Evolutionary conservation across 2,888 invertebrate species (phyloP).

Genomic region (Nezara viridula): DNA sequence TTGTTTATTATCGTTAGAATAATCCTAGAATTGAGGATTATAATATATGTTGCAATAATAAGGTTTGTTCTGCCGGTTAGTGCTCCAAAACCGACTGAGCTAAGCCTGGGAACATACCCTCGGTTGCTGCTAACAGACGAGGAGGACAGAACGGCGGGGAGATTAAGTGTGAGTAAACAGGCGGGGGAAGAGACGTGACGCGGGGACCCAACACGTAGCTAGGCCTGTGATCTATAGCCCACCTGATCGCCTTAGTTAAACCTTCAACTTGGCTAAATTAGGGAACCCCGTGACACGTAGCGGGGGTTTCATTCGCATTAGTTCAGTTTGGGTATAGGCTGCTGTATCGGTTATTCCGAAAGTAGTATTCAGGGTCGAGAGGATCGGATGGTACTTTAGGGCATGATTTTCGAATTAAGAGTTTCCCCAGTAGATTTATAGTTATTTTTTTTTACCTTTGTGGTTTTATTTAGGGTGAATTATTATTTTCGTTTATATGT

Average conservation of each 20-base stretch:
- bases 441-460: too few relatives aligned
- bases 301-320: neutral
- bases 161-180: slow-evolving; percentile 41
- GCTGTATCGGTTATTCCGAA: neutral
- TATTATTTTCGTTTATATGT: too few relatives aligned
- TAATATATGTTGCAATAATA: too few relatives aligned
- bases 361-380: neutral
- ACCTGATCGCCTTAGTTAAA: slow-evolving; percentile 41
- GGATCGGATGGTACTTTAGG: neutral
- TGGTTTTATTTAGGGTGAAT: too few relatives aligned
- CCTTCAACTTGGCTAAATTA: slow-evolving; percentile 34
- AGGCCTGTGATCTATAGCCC: neutral
- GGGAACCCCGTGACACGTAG: slow-evolving; percentile 4
- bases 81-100: too few relatives aligned
- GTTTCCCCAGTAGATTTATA: too few relatives aligned
- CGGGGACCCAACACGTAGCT: neutral
- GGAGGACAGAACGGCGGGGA: neutral
- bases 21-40: too few relatives aligned
- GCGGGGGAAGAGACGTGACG: neutral
- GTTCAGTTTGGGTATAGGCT: neutral
- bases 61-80: too few relatives aligned
- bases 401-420: too few relatives aligned
- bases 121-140: neutral
- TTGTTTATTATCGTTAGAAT: too few relatives aligned
- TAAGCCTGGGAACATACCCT: neutral